Conservation (phyloP, 1,140 invertebrate species). For the Sipha flava region DNA sequence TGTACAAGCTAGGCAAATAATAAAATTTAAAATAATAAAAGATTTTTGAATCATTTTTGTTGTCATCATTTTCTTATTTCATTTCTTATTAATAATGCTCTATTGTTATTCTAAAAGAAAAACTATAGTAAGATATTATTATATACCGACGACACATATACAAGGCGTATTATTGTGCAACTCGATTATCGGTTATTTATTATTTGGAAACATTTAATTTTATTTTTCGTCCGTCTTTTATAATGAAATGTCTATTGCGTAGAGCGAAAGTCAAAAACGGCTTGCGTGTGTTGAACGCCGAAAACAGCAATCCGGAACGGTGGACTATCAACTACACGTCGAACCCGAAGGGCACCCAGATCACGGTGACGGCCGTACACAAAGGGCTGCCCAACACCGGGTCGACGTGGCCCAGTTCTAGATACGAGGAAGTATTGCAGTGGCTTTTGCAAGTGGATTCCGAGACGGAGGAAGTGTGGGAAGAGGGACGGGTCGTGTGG, state of each 20-base stretch:
- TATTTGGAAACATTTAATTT: too few relatives aligned
- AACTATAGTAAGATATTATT: too few relatives aligned
- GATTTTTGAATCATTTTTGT: too few relatives aligned
- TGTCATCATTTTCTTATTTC: too few relatives aligned
- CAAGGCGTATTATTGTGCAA: too few relatives aligned
- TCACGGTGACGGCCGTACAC: slow-evolving; percentile 73
- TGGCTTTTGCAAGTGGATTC: slow-evolving; percentile 85
- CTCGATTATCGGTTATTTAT: too few relatives aligned
- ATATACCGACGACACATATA: too few relatives aligned
- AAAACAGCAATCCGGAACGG: slow-evolving; percentile 56
- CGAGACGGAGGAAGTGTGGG: slow-evolving; percentile 61
- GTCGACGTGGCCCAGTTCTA: slow-evolving; percentile 38
- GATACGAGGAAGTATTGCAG: slow-evolving; percentile 75
- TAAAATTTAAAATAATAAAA: too few relatives aligned
- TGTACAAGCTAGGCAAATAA: too few relatives aligned
- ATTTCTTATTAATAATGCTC: too few relatives aligned
- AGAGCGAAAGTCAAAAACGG: slow-evolving; percentile 81
- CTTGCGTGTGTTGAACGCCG: slow-evolving; percentile 69
- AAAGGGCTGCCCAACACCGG: slow-evolving; percentile 40
- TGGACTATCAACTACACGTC: slow-evolving; percentile 81
- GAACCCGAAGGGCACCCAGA: slow-evolving; percentile 70
- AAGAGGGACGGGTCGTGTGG: slow-evolving; percentile 73
- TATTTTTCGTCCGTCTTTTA: too few relatives aligned
- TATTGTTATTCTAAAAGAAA: too few relatives aligned
- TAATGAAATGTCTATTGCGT: not conserved